phyloP scores from a whole-genome alignment of 92 coral and sea anemone genomes.

The Palythoa grandiflora region DNA sequence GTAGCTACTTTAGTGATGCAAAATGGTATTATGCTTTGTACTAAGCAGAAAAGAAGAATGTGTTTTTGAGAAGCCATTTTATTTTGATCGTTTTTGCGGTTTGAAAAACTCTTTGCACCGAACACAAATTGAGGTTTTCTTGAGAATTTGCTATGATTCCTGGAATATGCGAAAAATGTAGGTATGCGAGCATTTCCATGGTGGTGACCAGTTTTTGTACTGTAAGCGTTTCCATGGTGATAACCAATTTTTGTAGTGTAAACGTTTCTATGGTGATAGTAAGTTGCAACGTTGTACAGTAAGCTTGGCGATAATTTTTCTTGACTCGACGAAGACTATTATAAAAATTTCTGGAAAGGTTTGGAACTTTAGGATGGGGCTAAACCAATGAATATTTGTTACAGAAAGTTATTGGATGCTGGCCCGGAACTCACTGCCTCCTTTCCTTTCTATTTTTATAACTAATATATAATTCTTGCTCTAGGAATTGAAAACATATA shows the following conservation, averaged over 20 bases:
- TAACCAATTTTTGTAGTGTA: not conserved
- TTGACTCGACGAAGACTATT: not conserved
- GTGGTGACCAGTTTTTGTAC: slow-evolving; percentile 5
- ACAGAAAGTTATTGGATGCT: not conserved
- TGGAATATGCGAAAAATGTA: too few relatives aligned
- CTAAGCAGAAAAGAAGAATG: not conserved
- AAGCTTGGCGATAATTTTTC: slow-evolving; percentile 19
- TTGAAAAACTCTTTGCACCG: not conserved
- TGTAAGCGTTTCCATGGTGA: too few relatives aligned
- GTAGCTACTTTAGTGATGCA: not conserved
- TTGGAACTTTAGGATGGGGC: not conserved
- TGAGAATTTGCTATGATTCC: not conserved
- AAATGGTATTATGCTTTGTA: not conserved
- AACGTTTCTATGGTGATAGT: not conserved
- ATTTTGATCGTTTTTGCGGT: not conserved
- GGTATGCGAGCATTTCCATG: too few relatives aligned
- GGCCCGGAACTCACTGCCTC: not conserved
- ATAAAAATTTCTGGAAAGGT: slow-evolving; percentile 1
- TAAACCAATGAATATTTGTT: not conserved
- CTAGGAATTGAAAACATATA: not conserved
- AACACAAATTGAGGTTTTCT: too few relatives aligned
- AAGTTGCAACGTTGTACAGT: slow-evolving; percentile 13
- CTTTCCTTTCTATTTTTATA: slow-evolving; percentile 28
- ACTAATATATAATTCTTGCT: not conserved
- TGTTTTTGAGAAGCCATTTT: not conserved